Evolutionary conservation across 2,113 vertebrate genomes (phyloP), one percentile per base, ranked within the genome.

Genomic region (Heteronetta atricapilla): DNA sequence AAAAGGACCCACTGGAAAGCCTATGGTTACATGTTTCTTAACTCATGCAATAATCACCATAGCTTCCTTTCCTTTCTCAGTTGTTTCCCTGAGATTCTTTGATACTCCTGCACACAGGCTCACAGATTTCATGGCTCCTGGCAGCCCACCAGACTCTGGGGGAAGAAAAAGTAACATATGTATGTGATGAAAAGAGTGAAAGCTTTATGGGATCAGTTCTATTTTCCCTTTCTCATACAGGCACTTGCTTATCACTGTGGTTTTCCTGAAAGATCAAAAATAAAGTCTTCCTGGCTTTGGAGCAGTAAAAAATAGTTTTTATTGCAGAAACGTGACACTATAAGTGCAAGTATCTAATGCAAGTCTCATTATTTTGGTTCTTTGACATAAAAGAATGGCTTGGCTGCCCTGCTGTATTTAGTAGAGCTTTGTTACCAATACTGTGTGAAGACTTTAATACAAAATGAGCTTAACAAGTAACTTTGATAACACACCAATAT

Each of bases 191-290:
- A 85, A 96, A 81, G 23, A 42, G 18, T 70, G 42, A 90, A 86
- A 91, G 68, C 59, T 91, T 90, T 90, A 86, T 48, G 56, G 48
- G 63, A 53, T 64, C 46, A 72, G 10, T 10, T 89, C 38, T 68
- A 11, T 76, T 91, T 81, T 70, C 17, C 44, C 20, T 74, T 86
- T 44, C 23, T 91, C 0, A 0, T 63, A 59, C 20, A 91, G 85
- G 26, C 1, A 0, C 46, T 90, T 2, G 0, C 25, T 73, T 91
- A 72, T 83, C 44, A 16, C 53, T 29, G 18, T 28, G 64, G 52
- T 33, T 88, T 90, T 91, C 56, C 62, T 58, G 46, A 76, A 89
- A 91, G 78, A 88, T 74, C 67, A 94, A 59, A 96, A 91, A 73
- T 40, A 73, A 81, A 91, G 8, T 52, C 59, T 68, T 91, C 59